phyloP scores from a whole-genome alignment of 2,797 vertebrate genomes.

The Cossypha caffra region DNA sequence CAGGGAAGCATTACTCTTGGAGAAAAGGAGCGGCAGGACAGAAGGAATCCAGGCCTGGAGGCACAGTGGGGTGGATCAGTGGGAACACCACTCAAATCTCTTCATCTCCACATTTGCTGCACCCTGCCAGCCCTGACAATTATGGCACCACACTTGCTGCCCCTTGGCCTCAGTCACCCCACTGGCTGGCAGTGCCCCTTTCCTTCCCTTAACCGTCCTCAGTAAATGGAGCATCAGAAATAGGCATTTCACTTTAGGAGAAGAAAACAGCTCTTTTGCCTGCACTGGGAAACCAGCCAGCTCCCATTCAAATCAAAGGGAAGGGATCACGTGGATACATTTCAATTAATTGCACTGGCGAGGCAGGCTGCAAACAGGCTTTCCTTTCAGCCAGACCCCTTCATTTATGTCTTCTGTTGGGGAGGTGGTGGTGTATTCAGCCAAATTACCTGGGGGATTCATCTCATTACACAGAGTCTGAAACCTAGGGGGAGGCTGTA shows the following conservation, averaged over 20 bases:
- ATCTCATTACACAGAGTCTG: neutral
- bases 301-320: neutral
- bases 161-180: neutral
- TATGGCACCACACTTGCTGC: neutral
- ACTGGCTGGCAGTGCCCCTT: neutral
- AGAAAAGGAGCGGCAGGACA: neutral
- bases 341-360: neutral
- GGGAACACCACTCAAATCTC: accelerated
- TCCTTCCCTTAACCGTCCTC: accelerated
- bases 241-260: neutral
- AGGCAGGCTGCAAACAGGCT: neutral
- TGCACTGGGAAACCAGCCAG: neutral
- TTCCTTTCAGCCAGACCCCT: neutral
- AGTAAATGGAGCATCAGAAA: neutral
- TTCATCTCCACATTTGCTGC: neutral
- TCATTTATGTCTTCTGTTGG: neutral
- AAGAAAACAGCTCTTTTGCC: neutral
- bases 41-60: neutral
- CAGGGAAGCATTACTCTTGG: neutral
- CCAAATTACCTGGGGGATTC: neutral
- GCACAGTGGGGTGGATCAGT: neutral
- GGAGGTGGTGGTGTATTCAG: neutral
- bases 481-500: neutral
- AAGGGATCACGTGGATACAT: neutral
- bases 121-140: neutral